Evolutionary conservation across 2,797 vertebrate species (phyloP), one percentile per base, ranked within the genome.

Genomic region (Rhodeus uyekii): DNA sequence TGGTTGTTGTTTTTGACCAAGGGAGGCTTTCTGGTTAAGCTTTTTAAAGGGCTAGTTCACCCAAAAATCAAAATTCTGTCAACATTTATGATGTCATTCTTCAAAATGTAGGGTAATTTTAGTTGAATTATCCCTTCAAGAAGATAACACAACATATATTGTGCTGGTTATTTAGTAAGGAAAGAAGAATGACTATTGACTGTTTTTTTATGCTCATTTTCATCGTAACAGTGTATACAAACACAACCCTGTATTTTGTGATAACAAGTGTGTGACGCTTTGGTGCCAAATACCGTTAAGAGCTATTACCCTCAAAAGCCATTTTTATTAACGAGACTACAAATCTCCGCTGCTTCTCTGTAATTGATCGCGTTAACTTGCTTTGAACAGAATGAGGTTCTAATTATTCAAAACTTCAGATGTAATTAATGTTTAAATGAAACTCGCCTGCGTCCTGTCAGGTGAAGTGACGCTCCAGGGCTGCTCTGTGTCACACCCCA

Each of bases 381-480:
- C 58, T 71, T 34, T 80, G n/a, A 80, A 79, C 53, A 80, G 74
- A 83, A 74, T 44, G 74, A 36, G 42, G 74, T 75, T 39, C 24
- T 46, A 69, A 84, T 84, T 80, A 83, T 84, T 78, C 42, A 55
- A 55, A 74, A 55, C 80, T 82, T 82, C 72, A 67, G 63, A 82
- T 80, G 63, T 81, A 80, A 87, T 81, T 84, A 82, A 44, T 81
- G 44, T 83, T 80, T 32, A 55, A 83, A 80, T 84, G 67, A 74
- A 72, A 67, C 42, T 82, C 72, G 71, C 71, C 27, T 79, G 63
- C 32, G 58, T 84, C 55, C 63, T 67, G 72, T 46, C 60, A 76
- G 74, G 50, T 78, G 58, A 78, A 72, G 55, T 75, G 42, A 53
- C 0, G 68, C 58, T 60, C 18, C 42, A 16, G 19, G 39, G 22